A percentile compares a stretch with the other conserved stretches of the same genome.
These are phyloP conservation scores for Phrynocephalus versicolor DNA, from an alignment of 2,113 vertebrate species.

Conservation along the genomic window DNA sequence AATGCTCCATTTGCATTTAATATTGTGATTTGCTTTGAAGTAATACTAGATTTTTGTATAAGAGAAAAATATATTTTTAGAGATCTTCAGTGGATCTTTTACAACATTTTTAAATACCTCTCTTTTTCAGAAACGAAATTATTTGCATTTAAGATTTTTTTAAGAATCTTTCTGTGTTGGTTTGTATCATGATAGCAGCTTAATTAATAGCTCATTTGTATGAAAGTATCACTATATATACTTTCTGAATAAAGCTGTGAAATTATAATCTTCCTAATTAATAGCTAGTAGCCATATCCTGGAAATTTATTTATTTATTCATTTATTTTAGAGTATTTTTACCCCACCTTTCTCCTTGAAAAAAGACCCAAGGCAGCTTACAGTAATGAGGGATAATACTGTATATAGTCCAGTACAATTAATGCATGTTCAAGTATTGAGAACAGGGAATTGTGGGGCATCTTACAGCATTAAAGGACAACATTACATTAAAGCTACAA, in stretches of 20 bases:
- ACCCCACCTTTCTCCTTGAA: too few relatives aligned
- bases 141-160: not conserved
- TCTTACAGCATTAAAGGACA: too few relatives aligned
- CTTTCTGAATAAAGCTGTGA: constrained; percentile 46
- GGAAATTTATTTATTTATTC: too few relatives aligned
- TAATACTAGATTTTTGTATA: not conserved
- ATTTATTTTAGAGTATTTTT: too few relatives aligned
- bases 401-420: too few relatives aligned
- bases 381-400: too few relatives aligned
- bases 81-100: not conserved
- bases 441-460: too few relatives aligned
- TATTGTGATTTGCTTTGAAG: not conserved
- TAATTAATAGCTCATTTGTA: not conserved
- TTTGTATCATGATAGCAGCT: not conserved
- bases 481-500: too few relatives aligned
- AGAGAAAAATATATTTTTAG: not conserved
- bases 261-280: constrained; percentile 49
- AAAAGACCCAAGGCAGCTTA: too few relatives aligned
- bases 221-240: not conserved
- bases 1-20: not conserved
- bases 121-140: not conserved
- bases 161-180: not conserved
- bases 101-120: accelerated
- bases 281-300: constrained; percentile 39
- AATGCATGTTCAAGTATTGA: too few relatives aligned